These are phyloP conservation scores for Laticauda colubrina DNA, from an alignment of 2,113 vertebrate genomes.

Conservation along the genomic window DNA sequence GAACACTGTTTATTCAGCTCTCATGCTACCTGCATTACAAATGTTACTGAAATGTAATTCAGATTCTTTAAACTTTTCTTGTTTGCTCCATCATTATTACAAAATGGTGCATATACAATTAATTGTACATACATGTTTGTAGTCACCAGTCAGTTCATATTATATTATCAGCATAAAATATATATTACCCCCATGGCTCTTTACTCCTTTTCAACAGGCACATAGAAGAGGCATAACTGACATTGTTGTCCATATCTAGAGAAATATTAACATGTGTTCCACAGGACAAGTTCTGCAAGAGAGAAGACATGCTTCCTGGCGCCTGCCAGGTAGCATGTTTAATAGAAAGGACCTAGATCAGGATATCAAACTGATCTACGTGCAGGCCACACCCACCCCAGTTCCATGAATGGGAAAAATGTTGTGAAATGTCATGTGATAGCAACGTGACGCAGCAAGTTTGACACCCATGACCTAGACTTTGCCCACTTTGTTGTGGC, in stretches of 20 bases:
- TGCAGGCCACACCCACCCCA: too few species aligned
- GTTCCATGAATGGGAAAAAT: too few species aligned
- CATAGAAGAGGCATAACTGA: background rate
- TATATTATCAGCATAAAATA: constrained; percentile 38
- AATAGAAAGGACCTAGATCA: background rate
- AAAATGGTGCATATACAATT: constrained; percentile 3
- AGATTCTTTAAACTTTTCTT: background rate
- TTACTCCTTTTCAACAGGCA: background rate
- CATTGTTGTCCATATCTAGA: background rate
- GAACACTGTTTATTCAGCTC: background rate
- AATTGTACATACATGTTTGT: constrained; percentile 10
- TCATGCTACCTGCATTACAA: background rate
- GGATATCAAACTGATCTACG: too few species aligned
- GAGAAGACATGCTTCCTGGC: background rate
- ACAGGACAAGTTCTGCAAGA: background rate
- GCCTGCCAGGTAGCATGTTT: background rate
- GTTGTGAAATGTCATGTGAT: too few species aligned
- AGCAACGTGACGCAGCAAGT: accelerated
- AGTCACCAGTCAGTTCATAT: constrained; percentile 42
- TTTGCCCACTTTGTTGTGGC: background rate
- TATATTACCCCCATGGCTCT: background rate
- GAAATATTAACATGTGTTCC: background rate
- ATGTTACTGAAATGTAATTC: background rate
- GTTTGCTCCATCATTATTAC: background rate
- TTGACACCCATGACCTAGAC: background rate